Conservation (phyloP, 2,113 vertebrate genomes). For the Tupaia tana region DNA sequence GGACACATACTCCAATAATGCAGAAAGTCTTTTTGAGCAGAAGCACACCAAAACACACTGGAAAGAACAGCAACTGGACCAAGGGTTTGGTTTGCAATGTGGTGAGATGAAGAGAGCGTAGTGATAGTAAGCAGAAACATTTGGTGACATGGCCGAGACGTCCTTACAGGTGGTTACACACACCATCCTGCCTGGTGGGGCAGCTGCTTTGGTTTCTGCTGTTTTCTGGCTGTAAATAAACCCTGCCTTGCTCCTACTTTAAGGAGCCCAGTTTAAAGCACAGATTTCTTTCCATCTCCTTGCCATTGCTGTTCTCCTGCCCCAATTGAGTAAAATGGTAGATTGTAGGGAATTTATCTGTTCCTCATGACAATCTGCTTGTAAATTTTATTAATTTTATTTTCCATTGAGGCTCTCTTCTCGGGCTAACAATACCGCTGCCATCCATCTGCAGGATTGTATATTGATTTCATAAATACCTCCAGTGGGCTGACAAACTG, state of each 20-base stretch:
- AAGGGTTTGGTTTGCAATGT: not conserved
- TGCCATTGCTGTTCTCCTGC: not conserved
- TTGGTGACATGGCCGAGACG: not conserved
- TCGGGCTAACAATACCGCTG: conserved; percentile 79
- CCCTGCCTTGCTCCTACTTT: not conserved
- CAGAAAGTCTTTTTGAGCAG: not conserved
- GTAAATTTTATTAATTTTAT: conserved; percentile 90
- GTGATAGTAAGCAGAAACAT: not conserved
- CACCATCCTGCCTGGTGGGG: not conserved
- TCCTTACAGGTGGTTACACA: not conserved
- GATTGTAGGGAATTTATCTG: conserved; percentile 77
- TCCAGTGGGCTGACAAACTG: conserved; percentile 84
- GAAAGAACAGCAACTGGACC: too few species aligned
- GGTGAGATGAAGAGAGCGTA: not conserved
- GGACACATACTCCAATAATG: not conserved
- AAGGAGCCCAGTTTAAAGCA: conserved; percentile 30
- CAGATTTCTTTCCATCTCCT: conserved; percentile 4
- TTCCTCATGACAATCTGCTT: conserved; percentile 84
- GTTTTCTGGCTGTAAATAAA: not conserved
- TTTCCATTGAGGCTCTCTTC: conserved; percentile 85
- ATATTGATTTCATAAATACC: conserved; percentile 90
- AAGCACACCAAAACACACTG: fast-evolving
- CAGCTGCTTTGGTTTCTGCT: not conserved
- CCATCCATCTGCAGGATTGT: conserved; percentile 84
- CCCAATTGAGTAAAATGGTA: conserved; percentile 43